phyloP scores from a whole-genome alignment of 2,797 vertebrate genomes.

The Acanthis flammea region DNA sequence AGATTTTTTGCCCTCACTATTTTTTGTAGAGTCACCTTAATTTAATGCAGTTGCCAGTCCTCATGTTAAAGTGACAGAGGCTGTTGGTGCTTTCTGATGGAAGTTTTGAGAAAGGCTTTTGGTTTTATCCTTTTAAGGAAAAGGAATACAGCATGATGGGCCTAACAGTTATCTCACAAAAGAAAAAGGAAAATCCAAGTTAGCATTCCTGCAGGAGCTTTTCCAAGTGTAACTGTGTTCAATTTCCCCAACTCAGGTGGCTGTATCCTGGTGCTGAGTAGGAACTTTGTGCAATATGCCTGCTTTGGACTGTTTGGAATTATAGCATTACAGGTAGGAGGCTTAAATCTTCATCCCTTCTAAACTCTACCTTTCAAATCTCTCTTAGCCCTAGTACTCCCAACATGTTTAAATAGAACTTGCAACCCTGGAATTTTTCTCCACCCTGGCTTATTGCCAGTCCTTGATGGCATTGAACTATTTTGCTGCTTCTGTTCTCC shows the following conservation, averaged over 20 bases:
- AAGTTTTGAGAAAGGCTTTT: neutral
- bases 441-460: neutral
- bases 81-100: neutral
- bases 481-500: slow-evolving; percentile 25
- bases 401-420: neutral
- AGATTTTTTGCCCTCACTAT: neutral
- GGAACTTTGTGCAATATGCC: slow-evolving; percentile 97
- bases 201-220: neutral
- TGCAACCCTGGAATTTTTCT: neutral
- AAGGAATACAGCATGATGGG: neutral
- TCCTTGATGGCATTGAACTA: neutral
- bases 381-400: neutral
- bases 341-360: slow-evolving; percentile 1
- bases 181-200: neutral
- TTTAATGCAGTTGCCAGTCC: neutral
- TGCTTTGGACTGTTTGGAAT: slow-evolving; percentile 97
- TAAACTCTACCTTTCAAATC: neutral
- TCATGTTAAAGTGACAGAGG: neutral
- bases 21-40: neutral
- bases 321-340: slow-evolving; percentile 93
- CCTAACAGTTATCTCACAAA: neutral
- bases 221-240: slow-evolving; percentile 11
- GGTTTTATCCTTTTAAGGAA: neutral
- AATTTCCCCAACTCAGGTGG: slow-evolving; percentile 79
- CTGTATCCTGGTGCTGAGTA: slow-evolving; percentile 95